These are phyloP conservation scores for Glomeris marginata DNA, from an alignment of 2,888 invertebrate genomes.

Conservation along the genomic window DNA sequence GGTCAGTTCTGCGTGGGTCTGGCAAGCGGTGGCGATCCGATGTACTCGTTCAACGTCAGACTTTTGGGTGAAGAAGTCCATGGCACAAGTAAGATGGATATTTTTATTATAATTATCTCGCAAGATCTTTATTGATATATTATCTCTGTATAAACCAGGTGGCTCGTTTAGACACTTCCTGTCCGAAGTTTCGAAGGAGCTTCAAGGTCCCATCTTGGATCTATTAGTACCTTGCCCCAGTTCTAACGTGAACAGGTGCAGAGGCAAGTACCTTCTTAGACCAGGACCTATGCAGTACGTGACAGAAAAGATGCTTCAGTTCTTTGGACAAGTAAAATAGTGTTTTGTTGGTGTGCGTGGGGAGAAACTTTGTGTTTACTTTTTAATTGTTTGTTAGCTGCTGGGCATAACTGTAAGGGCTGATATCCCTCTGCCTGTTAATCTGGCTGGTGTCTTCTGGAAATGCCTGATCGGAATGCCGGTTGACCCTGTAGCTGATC, in stretches of 20 bases:
- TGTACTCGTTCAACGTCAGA: slow-evolving; percentile 29
- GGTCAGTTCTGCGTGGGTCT: slow-evolving; percentile 29
- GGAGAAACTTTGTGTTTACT: neutral
- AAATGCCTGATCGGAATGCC: slow-evolving; percentile 25
- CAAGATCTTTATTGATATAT: neutral
- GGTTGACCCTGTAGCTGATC: slow-evolving; percentile 25
- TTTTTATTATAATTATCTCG: neutral
- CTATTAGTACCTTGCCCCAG: slow-evolving; percentile 26
- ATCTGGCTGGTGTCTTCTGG: slow-evolving; percentile 27
- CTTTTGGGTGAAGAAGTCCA: slow-evolving; percentile 31
- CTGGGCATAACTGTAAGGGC: slow-evolving; percentile 30
- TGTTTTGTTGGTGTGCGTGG: neutral
- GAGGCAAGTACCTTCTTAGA: slow-evolving; percentile 26
- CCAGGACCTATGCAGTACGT: slow-evolving; percentile 28
- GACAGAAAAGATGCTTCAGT: slow-evolving; percentile 28
- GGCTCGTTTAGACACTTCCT: slow-evolving; percentile 32
- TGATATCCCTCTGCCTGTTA: slow-evolving; percentile 29
- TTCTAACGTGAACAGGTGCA: slow-evolving; percentile 22
- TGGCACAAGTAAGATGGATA: slow-evolving; percentile 26
- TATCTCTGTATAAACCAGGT: slow-evolving; percentile 22
- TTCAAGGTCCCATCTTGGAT: slow-evolving; percentile 24
- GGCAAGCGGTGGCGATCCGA: slow-evolving; percentile 31
- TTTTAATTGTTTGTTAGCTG: slow-evolving; percentile 20
- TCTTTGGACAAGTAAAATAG: slow-evolving; percentile 28
- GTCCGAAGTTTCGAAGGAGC: slow-evolving; percentile 27